These are phyloP conservation scores for Caranx melampygus DNA, from an alignment of 2,113 vertebrate species.

Conservation along the genomic window DNA sequence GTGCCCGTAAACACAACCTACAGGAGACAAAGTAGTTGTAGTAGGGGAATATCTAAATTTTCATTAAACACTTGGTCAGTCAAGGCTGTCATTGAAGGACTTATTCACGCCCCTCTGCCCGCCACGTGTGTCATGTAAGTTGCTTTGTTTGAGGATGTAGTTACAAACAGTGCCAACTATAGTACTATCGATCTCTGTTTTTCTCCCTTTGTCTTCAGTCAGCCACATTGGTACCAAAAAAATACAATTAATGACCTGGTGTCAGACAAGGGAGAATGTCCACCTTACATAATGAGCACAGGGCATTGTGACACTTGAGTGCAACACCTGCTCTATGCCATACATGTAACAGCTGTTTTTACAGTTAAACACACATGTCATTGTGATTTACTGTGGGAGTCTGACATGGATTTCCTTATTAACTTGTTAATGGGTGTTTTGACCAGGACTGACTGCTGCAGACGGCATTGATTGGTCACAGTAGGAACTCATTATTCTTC, in stretches of 20 bases:
- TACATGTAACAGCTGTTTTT: conserved; percentile 10
- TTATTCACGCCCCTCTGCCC: conserved; percentile 6
- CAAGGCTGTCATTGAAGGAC: background rate
- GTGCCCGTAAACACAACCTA: background rate
- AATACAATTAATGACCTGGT: background rate
- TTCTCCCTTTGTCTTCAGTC: background rate
- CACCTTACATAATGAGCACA: background rate
- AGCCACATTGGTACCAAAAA: background rate
- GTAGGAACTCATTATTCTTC: background rate
- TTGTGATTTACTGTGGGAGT: background rate
- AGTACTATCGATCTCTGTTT: background rate
- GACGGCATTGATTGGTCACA: background rate
- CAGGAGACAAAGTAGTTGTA: background rate
- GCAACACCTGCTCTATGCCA: background rate
- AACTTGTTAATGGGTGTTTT: background rate
- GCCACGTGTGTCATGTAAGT: conserved; percentile 18
- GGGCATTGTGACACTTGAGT: background rate
- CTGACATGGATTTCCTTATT: background rate
- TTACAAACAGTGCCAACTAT: background rate
- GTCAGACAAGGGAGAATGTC: background rate
- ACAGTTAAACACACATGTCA: background rate
- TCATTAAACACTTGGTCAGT: background rate
- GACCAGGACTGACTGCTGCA: background rate
- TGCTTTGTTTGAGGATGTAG: background rate
- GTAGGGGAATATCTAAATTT: background rate